Evolutionary conservation across 2,797 vertebrate genomes (phyloP), one percentile per base, ranked within the genome.

Genomic region (Lithobates pipiens): DNA sequence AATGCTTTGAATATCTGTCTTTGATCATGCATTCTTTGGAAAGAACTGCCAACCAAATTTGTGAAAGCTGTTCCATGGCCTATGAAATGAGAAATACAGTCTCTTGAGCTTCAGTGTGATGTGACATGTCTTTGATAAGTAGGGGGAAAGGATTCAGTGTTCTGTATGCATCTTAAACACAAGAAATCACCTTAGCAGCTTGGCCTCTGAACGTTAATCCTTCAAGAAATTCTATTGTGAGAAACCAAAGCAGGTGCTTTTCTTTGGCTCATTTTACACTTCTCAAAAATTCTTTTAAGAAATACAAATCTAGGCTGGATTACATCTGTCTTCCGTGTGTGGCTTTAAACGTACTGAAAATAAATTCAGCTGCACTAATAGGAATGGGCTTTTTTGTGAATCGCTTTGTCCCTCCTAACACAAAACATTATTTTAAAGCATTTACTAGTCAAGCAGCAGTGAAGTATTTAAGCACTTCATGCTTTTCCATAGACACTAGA

Each of bases 121-220:
- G 77, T 82, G 85, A 86, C 79, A 86, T 65, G 68, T 77, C 85
- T 86, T 86, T 86, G 85, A 77, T 77, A 86, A 77, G 65, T 71
- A 86, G 67, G 79, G 73, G 76, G 77, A 86, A 82, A 86, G 74
- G 74, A 86, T 82, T 86, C 50, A 36, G 67, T 82, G 74, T 86
- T 76, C 73, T 86, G 79, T 71, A 76, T 86, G 84, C 84, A 85
- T 85, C 84, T 85, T 85, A 85, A 85, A 85, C 84, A 85, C 61
- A 69, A 85, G 84, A 85, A 85, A 85, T 85, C 84, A 80, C 84
- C 84, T 85, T 85, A 80, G 80, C 84, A 86, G 68, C 78, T 81
- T 77, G 84, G 84, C 84, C 84, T 86, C 65, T 82, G 74, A 82
- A 82, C 63, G 39, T 70, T 86, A 82, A 86, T 82, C 85, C 80